These are phyloP conservation scores for Rhinoraja longicauda DNA, from an alignment of 2,797 vertebrate species.

Conservation along the genomic window DNA sequence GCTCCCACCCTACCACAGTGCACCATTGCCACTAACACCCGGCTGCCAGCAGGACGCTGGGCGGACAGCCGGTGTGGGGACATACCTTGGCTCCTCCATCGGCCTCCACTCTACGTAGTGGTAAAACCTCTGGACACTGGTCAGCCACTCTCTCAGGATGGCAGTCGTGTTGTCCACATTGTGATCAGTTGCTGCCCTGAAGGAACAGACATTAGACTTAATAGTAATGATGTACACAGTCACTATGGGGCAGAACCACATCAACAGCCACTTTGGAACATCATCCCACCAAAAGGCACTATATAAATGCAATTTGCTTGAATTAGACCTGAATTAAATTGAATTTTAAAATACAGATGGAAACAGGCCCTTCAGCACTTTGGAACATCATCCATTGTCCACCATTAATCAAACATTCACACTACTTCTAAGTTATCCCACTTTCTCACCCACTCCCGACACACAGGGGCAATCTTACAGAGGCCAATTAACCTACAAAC, in stretches of 20 bases:
- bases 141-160: conserved; percentile 82
- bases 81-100: conserved; percentile 74
- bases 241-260: not conserved
- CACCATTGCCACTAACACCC: not conserved
- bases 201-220: not conserved
- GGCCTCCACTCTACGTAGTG: conserved; percentile 78
- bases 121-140: conserved; percentile 68
- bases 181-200: conserved; percentile 89
- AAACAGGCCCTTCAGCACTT: too few relatives aligned
- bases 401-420: too few relatives aligned
- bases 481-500: too few relatives aligned
- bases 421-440: too few relatives aligned
- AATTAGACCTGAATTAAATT: too few relatives aligned
- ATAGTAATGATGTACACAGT: not conserved
- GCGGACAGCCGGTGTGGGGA: not conserved
- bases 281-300: too few relatives aligned
- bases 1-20: not conserved
- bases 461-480: too few relatives aligned
- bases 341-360: too few relatives aligned
- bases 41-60: not conserved
- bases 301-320: too few relatives aligned
- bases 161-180: conserved; percentile 80
- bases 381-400: too few relatives aligned
- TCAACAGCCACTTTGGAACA: not conserved
- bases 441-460: too few relatives aligned